Percentiles rank a stretch among this genome's conserved stretches.
These are phyloP conservation scores for Neomorphus geoffroyi DNA, from an alignment of 2,797 vertebrate species.

Conservation along the genomic window DNA sequence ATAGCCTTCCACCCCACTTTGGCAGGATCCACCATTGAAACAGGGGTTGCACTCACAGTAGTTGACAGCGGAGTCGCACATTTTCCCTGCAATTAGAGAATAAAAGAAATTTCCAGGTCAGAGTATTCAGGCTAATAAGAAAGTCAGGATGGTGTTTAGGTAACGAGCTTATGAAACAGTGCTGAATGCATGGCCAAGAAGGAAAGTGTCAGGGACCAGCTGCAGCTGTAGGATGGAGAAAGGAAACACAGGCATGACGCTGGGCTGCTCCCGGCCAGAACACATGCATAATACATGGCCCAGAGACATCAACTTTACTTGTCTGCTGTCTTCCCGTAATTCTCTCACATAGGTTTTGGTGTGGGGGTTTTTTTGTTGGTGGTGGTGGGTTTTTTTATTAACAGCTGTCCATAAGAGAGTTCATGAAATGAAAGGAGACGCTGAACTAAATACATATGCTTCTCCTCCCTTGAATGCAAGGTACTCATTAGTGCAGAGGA, in stretches of 20 bases:
- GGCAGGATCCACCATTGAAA: conserved; percentile 98
- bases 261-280: neutral
- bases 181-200: neutral
- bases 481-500: neutral
- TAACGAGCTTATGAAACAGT: neutral
- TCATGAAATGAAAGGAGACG: neutral
- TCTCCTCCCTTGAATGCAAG: neutral
- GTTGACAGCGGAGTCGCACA: conserved; percentile 94
- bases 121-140: neutral
- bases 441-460: neutral
- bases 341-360: neutral
- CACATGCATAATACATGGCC: too few relatives aligned
- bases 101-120: conserved; percentile 31
- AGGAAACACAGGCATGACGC: neutral
- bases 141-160: neutral
- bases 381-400: neutral
- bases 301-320: neutral
- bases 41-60: conserved; percentile 99
- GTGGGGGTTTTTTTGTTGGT: neutral
- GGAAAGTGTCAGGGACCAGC: neutral
- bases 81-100: conserved; percentile 86
- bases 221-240: neutral
- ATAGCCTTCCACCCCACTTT: conserved; percentile 93
- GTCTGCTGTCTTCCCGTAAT: neutral
- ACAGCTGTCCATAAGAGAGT: neutral